Conservation (phyloP, 1,140 invertebrate genomes). For the Adoxophyes honmai region DNA sequence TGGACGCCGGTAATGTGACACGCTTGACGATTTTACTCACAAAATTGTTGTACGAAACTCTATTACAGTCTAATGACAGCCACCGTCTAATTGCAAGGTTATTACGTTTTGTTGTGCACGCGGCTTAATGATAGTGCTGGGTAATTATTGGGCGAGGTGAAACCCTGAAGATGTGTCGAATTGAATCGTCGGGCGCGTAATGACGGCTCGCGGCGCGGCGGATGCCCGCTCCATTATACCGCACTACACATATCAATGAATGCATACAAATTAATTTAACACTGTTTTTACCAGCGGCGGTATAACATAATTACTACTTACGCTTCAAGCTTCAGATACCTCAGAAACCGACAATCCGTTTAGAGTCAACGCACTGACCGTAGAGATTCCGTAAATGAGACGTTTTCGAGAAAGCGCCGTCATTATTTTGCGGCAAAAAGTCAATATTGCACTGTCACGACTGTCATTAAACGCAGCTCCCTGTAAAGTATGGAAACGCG, state of each 20-base stretch:
- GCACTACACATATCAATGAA: slow-evolving; percentile 51
- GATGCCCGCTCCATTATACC: slow-evolving; percentile 29
- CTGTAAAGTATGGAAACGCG: slow-evolving; percentile 55
- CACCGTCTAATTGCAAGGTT: slow-evolving; percentile 72
- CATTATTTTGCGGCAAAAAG: slow-evolving; percentile 40
- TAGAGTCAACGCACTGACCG: neutral
- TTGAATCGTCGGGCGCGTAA: slow-evolving; percentile 55
- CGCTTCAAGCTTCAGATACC: neutral
- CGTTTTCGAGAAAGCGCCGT: slow-evolving; percentile 31
- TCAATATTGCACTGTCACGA: slow-evolving; percentile 53
- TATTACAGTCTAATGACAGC: slow-evolving; percentile 74
- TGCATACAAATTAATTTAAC: slow-evolving; percentile 56
- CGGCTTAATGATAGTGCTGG: slow-evolving; percentile 62
- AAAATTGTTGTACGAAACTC: slow-evolving; percentile 71
- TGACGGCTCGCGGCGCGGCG: slow-evolving; percentile 30
- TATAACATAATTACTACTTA: neutral
- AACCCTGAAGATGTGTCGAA: slow-evolving; percentile 74
- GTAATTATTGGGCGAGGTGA: slow-evolving; percentile 74
- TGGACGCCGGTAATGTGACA: slow-evolving; percentile 74
- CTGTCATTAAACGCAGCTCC: slow-evolving; percentile 56
- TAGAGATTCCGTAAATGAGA: slow-evolving; percentile 25
- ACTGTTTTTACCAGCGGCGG: slow-evolving; percentile 28
- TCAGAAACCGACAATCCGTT: neutral
- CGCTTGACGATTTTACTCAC: slow-evolving; percentile 76
- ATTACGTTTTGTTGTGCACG: slow-evolving; percentile 71